phyloP scores from a whole-genome alignment of 2,888 invertebrate genomes.

The Antitype chi region DNA sequence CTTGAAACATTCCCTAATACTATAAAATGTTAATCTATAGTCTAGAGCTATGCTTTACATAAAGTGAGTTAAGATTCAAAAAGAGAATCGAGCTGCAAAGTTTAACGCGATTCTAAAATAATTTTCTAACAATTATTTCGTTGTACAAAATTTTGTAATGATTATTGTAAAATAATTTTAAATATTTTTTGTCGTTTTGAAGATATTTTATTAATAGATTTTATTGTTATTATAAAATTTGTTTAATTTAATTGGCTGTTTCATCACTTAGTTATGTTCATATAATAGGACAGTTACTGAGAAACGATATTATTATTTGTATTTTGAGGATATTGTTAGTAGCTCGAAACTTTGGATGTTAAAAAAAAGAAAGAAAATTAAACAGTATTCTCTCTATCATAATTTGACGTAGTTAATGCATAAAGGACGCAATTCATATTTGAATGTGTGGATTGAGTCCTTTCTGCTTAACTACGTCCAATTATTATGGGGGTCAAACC shows the following conservation, averaged over 20 bases:
- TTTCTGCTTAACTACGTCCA: no score
- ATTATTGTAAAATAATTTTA: conserved; percentile 54
- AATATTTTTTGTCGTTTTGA: conserved; percentile 41
- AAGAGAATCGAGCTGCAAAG: neutral
- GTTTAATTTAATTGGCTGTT: conserved; percentile 34
- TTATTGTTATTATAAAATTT: conserved; percentile 23
- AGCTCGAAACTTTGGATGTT: neutral
- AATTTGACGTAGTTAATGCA: no score
- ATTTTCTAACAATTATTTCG: conserved; percentile 38
- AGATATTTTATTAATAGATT: conserved; percentile 43
- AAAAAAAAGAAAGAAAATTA: neutral
- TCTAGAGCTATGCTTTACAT: neutral
- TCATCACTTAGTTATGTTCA: neutral
- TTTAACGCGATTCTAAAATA: conserved; percentile 14
- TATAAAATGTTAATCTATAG: conserved; percentile 2
- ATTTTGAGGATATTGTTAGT: conserved; percentile 4
- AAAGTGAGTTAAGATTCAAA: neutral
- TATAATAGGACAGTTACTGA: neutral
- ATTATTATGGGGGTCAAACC: no score
- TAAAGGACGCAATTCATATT: no score
- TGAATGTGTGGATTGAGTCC: no score
- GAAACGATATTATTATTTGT: conserved; percentile 25
- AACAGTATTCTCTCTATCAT: neutral
- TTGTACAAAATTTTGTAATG: conserved; percentile 59
- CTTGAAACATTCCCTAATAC: conserved; percentile 33